Percentiles rank a stretch among this genome's conserved stretches.
Conservation (phyloP, 2,888 invertebrate species). For the Lapara coniferarum region DNA sequence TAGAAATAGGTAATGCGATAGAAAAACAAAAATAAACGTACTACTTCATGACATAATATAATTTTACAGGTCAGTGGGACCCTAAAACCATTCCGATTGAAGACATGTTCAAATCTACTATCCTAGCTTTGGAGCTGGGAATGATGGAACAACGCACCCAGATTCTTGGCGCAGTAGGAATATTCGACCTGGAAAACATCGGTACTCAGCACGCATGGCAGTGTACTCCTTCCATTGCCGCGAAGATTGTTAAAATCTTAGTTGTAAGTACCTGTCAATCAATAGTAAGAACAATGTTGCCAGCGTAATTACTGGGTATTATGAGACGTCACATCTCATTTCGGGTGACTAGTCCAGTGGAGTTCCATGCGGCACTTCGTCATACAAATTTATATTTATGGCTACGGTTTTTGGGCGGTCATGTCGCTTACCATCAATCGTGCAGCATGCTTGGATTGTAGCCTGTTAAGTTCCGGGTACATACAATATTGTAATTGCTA, state of each 20-base stretch:
- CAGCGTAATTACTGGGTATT: too few relatives aligned
- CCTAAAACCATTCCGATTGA: constrained; percentile 86
- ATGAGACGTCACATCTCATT: too few relatives aligned
- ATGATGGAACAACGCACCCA: constrained; percentile 89
- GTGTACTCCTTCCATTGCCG: constrained; percentile 87
- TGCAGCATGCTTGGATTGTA: too few relatives aligned
- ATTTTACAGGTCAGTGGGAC: constrained; percentile 87
- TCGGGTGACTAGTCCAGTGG: too few relatives aligned
- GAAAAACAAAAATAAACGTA: too few relatives aligned
- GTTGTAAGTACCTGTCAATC: constrained; percentile 83
- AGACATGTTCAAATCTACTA: constrained; percentile 88
- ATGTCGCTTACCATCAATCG: neutral
- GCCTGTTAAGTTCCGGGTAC: too few relatives aligned
- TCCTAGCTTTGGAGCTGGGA: constrained; percentile 88
- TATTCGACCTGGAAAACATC: constrained; percentile 89
- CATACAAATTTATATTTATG: neutral
- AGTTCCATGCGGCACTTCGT: too few relatives aligned
- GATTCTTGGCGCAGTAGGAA: constrained; percentile 89
- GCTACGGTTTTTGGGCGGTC: neutral
- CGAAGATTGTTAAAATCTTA: constrained; percentile 87
- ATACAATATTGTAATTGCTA: too few relatives aligned
- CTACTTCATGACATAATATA: neutral
- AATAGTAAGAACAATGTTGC: neutral
- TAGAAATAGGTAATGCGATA: too few relatives aligned
- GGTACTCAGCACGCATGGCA: constrained; percentile 89